Evolutionary conservation across 2,797 vertebrate species (phyloP), one percentile per base, ranked within the genome.

Genomic region (Eulemur mongoz): DNA sequence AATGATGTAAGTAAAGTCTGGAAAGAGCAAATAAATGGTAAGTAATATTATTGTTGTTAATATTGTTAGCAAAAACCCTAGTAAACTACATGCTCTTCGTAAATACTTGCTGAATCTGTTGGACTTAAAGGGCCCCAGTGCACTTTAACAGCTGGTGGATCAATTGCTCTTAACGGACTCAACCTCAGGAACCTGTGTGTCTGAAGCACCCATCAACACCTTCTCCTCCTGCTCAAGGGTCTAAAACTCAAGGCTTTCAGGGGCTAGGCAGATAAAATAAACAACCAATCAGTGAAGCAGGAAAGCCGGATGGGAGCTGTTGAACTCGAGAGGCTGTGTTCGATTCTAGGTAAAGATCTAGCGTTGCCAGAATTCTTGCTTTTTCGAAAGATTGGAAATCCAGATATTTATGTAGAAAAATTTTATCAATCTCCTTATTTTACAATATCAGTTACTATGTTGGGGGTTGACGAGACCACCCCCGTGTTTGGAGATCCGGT

Each of bases 21-120:
- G 61, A 5, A 59, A 61, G 91, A 85, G 23, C 61, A 57, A 70
- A 30, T 69, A 48, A n/a, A 59, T 23, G 32, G 13, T 43, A 48
- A 72, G 15, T 63, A 25, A 40, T 73, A 12, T 38, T 63, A 35
- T 50, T 73, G 25, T 87, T 18, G 27, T 22, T 82, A 65, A 83
- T 67, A 83, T 65, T 52, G 78, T 80, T 91, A 83, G 23, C n/a
- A 75, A 5, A 48, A 92, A 22, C 14, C 13, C 27, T 69, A 14
- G 35, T 57, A 30, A 93, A 81, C 52, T 50, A 30, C 38, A 61
- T 32, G 27, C 83, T 69, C 18, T 67, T 92, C 69, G 79, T 83
- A 72, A 93, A 43, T 94, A 84, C 83, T 72, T 92, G 52, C 76
- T 94, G 59, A 48, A 65, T 85, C 67, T 90, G 59, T 76, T 86